These are phyloP conservation scores for Trichacis sp. DNA, from an alignment of 2,888 invertebrate species.

Conservation along the genomic window DNA sequence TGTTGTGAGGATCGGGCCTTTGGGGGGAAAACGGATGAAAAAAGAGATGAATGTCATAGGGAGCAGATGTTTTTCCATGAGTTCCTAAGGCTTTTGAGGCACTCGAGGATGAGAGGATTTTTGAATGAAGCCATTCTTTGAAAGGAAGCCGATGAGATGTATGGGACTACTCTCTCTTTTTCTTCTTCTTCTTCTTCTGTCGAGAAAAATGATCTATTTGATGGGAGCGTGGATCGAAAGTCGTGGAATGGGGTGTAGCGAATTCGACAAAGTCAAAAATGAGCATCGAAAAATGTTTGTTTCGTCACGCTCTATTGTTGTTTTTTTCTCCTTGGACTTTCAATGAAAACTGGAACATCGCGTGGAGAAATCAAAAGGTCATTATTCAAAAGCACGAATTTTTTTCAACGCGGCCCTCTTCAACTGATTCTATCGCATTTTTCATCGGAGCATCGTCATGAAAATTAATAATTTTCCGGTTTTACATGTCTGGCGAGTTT, in stretches of 20 bases:
- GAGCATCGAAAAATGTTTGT: background rate
- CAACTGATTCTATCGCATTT: too few species aligned
- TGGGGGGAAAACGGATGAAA: conserved; percentile 28
- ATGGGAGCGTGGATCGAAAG: background rate
- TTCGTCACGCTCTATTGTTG: background rate
- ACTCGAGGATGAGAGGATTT: conserved; percentile 13
- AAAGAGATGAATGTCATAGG: background rate
- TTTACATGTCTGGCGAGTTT: too few species aligned
- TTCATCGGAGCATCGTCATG: too few species aligned
- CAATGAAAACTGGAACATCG: too few species aligned
- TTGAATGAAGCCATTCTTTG: conserved; percentile 10
- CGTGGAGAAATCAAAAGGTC: too few species aligned
- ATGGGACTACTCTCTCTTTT: too few species aligned
- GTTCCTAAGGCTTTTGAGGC: conserved; percentile 10
- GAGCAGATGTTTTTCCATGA: conserved; percentile 33
- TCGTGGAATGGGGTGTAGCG: too few species aligned
- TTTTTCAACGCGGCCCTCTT: too few species aligned
- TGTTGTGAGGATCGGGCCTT: conserved; percentile 25
- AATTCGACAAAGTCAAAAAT: background rate
- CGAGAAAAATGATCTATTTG: conserved; percentile 1
- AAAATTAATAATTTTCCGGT: too few species aligned
- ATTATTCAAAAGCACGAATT: too few species aligned
- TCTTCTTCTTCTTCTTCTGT: background rate
- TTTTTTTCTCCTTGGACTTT: background rate
- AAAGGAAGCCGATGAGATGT: background rate